Evolutionary conservation across 2,113 vertebrate species (phyloP).

Genomic region (Spilogale gracilis): DNA sequence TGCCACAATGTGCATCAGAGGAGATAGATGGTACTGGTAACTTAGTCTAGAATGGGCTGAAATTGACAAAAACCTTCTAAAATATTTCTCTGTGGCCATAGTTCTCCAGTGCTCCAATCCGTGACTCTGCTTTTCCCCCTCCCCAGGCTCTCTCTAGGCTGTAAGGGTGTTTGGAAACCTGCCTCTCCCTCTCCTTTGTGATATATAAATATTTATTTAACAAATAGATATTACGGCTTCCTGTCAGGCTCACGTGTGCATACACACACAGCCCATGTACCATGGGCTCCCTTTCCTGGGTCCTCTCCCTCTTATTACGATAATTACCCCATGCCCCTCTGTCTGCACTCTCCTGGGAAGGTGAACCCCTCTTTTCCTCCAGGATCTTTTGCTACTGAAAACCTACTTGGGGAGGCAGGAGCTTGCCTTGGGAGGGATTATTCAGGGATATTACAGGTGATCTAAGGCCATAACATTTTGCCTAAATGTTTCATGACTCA

Average conservation of each 20-base stretch:
- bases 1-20: background rate
- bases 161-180: background rate
- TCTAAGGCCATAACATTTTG: background rate
- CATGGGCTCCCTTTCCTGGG: background rate
- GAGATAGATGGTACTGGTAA: background rate
- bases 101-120: background rate
- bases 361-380: background rate
- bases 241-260: background rate
- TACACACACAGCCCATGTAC: background rate
- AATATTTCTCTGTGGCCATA: background rate
- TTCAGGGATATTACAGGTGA: background rate
- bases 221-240: background rate
- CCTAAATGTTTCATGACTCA: conserved; percentile 33
- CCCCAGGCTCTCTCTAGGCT: background rate
- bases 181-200: background rate
- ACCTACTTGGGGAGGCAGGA: background rate
- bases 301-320: background rate
- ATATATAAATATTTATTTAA: background rate
- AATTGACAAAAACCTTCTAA: background rate
- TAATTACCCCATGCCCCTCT: background rate
- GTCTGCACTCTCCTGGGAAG: background rate
- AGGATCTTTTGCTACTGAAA: background rate
- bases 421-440: background rate
- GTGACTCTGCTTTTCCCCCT: background rate
- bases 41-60: background rate